A percentile compares a stretch with the other conserved stretches of the same genome.
These are phyloP conservation scores for Artibeus lituratus DNA, from an alignment of 2,797 vertebrate genomes.

Conservation along the genomic window DNA sequence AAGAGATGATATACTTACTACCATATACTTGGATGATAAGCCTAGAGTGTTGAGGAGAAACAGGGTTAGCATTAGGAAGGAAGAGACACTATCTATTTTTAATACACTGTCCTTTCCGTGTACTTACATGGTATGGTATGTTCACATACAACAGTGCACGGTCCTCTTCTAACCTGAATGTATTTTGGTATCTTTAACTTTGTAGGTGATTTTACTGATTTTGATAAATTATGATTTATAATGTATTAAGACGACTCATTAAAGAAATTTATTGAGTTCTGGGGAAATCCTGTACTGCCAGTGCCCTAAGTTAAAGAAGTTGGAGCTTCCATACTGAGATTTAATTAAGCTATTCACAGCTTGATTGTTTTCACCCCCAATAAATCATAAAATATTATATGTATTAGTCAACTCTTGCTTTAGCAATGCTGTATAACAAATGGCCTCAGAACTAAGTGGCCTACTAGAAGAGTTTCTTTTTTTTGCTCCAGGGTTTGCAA, in stretches of 20 bases:
- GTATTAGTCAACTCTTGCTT: background rate
- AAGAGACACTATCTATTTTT: background rate
- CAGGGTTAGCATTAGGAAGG: background rate
- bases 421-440: background rate
- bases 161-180: background rate
- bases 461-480: background rate
- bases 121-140: background rate
- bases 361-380: background rate
- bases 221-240: background rate
- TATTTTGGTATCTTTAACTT: background rate
- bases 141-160: background rate
- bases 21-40: background rate
- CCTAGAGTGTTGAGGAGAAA: background rate
- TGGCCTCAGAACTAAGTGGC: background rate
- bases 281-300: background rate
- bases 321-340: background rate
- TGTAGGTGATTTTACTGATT: background rate
- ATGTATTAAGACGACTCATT: background rate
- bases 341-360: background rate
- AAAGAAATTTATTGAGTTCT: background rate
- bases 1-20: background rate
- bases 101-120: background rate
- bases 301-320: background rate
- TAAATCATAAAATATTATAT: background rate
- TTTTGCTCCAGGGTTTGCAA: background rate